These are phyloP conservation scores for Ophiodon elongatus DNA, from an alignment of 2,113 vertebrate genomes.

Conservation along the genomic window DNA sequence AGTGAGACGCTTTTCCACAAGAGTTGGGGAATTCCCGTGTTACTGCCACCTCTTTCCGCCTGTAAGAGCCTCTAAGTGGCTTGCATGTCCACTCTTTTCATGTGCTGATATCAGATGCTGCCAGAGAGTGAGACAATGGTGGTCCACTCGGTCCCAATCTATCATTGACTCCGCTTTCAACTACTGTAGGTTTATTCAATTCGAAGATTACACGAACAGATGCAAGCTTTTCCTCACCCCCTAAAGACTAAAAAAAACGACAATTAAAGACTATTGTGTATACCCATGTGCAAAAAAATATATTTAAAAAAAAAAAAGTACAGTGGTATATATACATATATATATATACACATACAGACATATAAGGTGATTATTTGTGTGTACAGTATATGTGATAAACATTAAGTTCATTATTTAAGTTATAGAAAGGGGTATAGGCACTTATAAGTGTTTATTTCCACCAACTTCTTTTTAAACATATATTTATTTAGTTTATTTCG, in stretches of 20 bases:
- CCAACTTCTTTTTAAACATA: too few species aligned
- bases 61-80: constrained; percentile 52
- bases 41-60: constrained; percentile 48
- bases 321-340: too few species aligned
- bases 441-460: too few species aligned
- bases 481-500: too few species aligned
- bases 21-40: constrained; percentile 65
- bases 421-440: too few species aligned
- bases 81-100: constrained; percentile 63
- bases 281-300: neutral
- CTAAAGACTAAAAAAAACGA: neutral
- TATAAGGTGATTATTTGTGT: too few species aligned
- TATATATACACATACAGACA: too few species aligned
- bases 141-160: constrained; percentile 6
- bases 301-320: too few species aligned
- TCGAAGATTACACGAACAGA: constrained; percentile 16
- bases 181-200: constrained; percentile 2
- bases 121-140: constrained; percentile 16
- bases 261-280: neutral
- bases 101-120: constrained; percentile 55
- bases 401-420: too few species aligned
- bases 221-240: constrained; percentile 7
- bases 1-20: constrained; percentile 64
- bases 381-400: too few species aligned
- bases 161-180: constrained; percentile 40